Evolutionary conservation across 1,140 invertebrate species (phyloP).

Genomic region (Batillaria attramentaria): DNA sequence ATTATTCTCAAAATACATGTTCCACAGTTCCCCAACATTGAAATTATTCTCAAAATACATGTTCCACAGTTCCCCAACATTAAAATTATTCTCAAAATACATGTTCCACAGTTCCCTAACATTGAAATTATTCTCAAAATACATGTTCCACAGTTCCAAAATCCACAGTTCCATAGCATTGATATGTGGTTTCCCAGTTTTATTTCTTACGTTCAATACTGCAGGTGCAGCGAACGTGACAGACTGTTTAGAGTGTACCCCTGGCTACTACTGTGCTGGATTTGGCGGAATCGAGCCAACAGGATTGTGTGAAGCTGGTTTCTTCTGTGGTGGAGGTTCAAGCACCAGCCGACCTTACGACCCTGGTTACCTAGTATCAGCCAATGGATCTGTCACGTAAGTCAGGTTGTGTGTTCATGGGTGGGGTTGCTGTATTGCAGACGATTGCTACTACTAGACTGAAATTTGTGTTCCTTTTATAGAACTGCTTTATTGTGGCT

Average conservation of each 20-base stretch:
- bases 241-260: constrained; percentile 64
- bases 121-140: background rate
- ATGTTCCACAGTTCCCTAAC: too few species aligned
- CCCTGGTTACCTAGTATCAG: constrained; percentile 52
- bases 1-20: too few species aligned
- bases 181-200: background rate
- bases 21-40: too few species aligned
- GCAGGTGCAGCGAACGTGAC: constrained; percentile 54
- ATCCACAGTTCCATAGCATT: background rate
- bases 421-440: background rate
- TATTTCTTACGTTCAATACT: too few species aligned
- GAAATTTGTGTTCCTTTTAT: too few species aligned
- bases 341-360: constrained; percentile 60
- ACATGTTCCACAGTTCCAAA: background rate
- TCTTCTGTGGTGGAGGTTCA: constrained; percentile 65
- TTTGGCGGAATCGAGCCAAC: constrained; percentile 56
- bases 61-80: too few species aligned
- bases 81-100: too few species aligned
- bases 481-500: too few species aligned
- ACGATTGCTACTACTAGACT: too few species aligned
- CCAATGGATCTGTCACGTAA: constrained; percentile 54
- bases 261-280: constrained; percentile 67
- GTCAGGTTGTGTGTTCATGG: background rate
- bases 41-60: too few species aligned
- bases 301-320: constrained; percentile 64